Evolutionary conservation across 1,140 invertebrate genomes (phyloP), one percentile per base, ranked within the genome.

Genomic region (Trinorchestia longiramus): DNA sequence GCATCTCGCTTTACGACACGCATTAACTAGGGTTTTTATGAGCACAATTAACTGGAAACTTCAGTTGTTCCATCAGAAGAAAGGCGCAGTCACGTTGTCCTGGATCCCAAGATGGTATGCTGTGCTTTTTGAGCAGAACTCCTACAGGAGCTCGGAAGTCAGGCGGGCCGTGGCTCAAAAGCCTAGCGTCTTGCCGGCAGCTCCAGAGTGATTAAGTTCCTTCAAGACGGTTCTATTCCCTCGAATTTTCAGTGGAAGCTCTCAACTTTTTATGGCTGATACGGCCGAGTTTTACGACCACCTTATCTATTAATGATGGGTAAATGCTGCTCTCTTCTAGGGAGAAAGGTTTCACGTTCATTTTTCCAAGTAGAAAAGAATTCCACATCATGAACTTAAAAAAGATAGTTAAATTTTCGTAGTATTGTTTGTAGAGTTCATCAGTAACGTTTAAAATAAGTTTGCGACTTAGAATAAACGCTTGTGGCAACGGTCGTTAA

Each of bases 41-140:
- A 94, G 92, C 92, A 94, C 92, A 94, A 94, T 94, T 94, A 94
- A 94, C 92, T 94, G 92, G 92, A 94, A 94, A 94, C 92, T 94
- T 94, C 92, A 94, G 92, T 94, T 94, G 92, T 94, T 94, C 92
- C 92, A 94, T 94, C 92, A 94, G 40, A 94, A 94, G 92, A 47
- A 94, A 94, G 92, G 17, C 92, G 92, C 92, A 45, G 92, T 94
- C 92, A 94, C 92, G 92, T 94, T 94, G 92, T 94, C 92, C 41
- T 6, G 44, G 92, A 94, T 47, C 92, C 44, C 92, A 45, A 8
- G 92, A 94, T 94, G 92, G 92, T 94, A 43, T 94, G 92, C 92
- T 47, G 92, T 36, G 92, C 92, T 94, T 94, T 45, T 94, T 94
- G 92, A 47, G 92, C 92, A 94, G 92, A 11, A 40, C 43, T 53